Evolutionary conservation across 2,888 invertebrate genomes (phyloP), one percentile per base, ranked within the genome.

Genomic region (Macaria liturata): DNA sequence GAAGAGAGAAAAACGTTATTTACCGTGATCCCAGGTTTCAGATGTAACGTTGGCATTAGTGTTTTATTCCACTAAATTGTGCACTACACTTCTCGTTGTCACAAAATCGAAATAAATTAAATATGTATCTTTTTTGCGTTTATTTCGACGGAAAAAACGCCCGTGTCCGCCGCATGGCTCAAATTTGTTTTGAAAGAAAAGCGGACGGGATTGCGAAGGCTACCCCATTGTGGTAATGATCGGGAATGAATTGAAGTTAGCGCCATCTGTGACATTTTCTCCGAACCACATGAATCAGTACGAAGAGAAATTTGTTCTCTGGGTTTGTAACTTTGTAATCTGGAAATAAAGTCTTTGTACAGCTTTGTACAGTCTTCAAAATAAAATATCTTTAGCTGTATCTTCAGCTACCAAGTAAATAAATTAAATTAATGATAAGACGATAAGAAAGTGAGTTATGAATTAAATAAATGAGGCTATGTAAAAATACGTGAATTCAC

Each of bases 11-110:
- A 20, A 20, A 20, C 20, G 20, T 20, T 61, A 54, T 48, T 83
- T 81, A 92, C 92, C 88, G 92, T 91, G 64, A 92, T 81, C 80
- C 91, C 91, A 64, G 91, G 88, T 73, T 91, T 91, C 67, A 92
- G 81, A 64, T 92, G 88, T 86, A 92, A 68, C 61, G 91, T 84
- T 74, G 92, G 92, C 92, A 92, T 92, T 75, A 75, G 77, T 82
- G 68, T 65, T 69, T 69, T 69, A 69, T 59, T 64, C 64, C 69
- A 68, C 64, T 42, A 42, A 61, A 66, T 66, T 58, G 71, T 66
- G 61, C 80, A 86, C 83, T 80, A 67, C 83, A 88, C 86, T 80
- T 75, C 80, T 86, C 84, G 39, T 42, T 8, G 4, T n/a, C 80
- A 37, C 34, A 7, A 4, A 54, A 62, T 63, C 66, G 59, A 64